These are phyloP conservation scores for Ptilodon capucinus DNA, from an alignment of 2,888 invertebrate species.

Conservation along the genomic window DNA sequence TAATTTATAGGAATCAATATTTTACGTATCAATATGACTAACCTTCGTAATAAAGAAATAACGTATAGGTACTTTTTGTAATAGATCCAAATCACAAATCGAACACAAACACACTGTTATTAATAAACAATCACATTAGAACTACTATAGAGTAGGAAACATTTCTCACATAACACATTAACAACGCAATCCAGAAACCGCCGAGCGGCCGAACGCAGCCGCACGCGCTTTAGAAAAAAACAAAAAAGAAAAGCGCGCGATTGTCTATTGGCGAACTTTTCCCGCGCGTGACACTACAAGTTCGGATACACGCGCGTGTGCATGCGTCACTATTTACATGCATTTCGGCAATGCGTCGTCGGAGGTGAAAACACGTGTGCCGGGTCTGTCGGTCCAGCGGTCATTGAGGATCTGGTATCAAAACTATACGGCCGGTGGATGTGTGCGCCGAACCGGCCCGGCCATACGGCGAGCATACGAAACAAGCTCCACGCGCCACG, in stretches of 20 bases:
- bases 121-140: constrained; percentile 15
- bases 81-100: constrained; percentile 20
- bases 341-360: constrained; percentile 57
- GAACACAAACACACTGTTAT: constrained; percentile 27
- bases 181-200: constrained; percentile 31
- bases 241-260: constrained; percentile 52
- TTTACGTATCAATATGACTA: background rate
- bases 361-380: constrained; percentile 79
- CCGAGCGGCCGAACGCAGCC: constrained; percentile 27
- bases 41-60: constrained; percentile 2
- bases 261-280: constrained; percentile 57
- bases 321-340: constrained; percentile 68
- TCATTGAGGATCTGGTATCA: constrained; percentile 83
- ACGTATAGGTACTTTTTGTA: constrained; percentile 2
- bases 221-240: constrained; percentile 32
- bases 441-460: constrained; percentile 75
- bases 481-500: constrained; percentile 55
- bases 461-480: constrained; percentile 73
- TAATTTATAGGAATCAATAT: background rate
- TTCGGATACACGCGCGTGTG: constrained; percentile 55
- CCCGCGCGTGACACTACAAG: constrained; percentile 55
- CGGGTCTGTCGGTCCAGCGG: constrained; percentile 84
- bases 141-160: constrained; percentile 15
- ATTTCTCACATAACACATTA: constrained; percentile 27
- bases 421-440: constrained; percentile 69